Conservation (phyloP, 2,797 vertebrate genomes). For the Cirrhinus mrigala region DNA sequence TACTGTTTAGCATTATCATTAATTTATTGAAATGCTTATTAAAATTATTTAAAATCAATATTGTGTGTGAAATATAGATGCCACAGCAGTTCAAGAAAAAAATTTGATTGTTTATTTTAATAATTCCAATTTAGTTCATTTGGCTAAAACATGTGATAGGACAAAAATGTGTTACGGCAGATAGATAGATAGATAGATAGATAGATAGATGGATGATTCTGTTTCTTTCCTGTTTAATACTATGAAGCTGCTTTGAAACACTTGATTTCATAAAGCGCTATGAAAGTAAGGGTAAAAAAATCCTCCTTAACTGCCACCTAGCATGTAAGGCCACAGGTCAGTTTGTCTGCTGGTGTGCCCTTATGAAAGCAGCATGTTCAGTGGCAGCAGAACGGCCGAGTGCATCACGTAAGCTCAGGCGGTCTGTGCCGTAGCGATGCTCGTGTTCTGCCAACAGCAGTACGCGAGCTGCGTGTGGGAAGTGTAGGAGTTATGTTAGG, state of each 20-base stretch:
- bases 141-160: not conserved
- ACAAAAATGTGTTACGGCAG: not conserved
- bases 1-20: not conserved
- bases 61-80: not conserved
- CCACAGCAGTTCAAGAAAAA: not conserved
- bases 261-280: not conserved
- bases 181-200: no score
- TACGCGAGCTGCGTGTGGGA: conserved; percentile 44
- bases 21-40: not conserved
- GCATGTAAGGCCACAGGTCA: conserved; percentile 22
- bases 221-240: not conserved
- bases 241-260: not conserved
- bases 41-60: not conserved
- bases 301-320: not conserved
- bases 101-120: not conserved
- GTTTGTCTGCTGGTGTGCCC: conserved; percentile 26
- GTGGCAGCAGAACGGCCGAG: conserved; percentile 56
- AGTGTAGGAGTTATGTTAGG: conserved; percentile 62
- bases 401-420: conserved; percentile 72
- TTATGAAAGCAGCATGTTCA: conserved; percentile 46
- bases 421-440: conserved; percentile 44
- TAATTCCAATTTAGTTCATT: not conserved
- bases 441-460: conserved; percentile 60
- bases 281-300: not conserved
- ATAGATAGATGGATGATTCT: not conserved